Evolutionary conservation across 2,113 vertebrate genomes (phyloP), one percentile per base, ranked within the genome.

Genomic region (Odocoileus virginianus): DNA sequence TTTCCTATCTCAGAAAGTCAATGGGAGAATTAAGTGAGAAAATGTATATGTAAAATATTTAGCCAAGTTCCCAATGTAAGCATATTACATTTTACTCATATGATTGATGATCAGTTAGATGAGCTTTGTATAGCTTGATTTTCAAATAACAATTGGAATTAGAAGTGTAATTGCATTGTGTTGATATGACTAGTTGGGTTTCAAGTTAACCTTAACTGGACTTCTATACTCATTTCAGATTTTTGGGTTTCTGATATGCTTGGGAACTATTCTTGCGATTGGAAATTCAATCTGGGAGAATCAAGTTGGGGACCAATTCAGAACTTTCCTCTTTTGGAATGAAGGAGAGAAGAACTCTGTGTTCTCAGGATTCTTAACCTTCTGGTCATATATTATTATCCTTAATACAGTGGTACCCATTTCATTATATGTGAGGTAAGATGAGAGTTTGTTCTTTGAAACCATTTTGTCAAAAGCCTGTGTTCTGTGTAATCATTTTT

Each of bases 361-460:
- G 5, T 98, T 99, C 85, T 99, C 99, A 27, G 99, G 99, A 96
- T 99, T 99, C 95, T 98, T 99, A 71, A 99, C 98, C 40, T 99
- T 99, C 96, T 99, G 99, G 99, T 99, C 99, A 4, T 99, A 99
- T 58, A 91, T 99, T 91, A 99, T 99, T 96, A 99, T 99, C 94
- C 99, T 99, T 61, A 99, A 99, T 86, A 99, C 99, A 19, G 98
- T 99, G 40, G 99, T 99, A 45, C 99, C 99, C 27, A 99, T 99
- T 97, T 99, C 99, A 13, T 98, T 99, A n/a, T 99, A 99, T 89
- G 99, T 99, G 87, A 99, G 99, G 99, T 99, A 98, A 98, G 99
- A 50, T 45, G 36, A 61, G 16, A 89, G 71, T 91, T 93, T 87
- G 74, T 30, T 64, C 12, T 97, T 79, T 52, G 67, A 86, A 76